phyloP scores from a whole-genome alignment of 1,140 invertebrate genomes.

The Agrilus planipennis region DNA sequence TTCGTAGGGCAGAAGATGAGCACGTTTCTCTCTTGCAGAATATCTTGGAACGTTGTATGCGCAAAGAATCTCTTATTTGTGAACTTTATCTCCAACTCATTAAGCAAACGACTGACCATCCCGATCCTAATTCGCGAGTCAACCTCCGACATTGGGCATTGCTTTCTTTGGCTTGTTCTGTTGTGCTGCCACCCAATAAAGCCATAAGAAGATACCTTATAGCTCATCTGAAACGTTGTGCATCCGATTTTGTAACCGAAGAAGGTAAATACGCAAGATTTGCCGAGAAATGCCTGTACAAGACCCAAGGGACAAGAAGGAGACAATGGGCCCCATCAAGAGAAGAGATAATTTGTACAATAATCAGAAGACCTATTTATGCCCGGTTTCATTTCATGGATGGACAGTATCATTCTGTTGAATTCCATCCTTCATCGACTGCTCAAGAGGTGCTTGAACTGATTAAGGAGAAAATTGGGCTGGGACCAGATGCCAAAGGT shows the following conservation, averaged over 20 bases:
- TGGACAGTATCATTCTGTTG: slow-evolving; percentile 86
- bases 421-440: slow-evolving; percentile 89
- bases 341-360: slow-evolving; percentile 87
- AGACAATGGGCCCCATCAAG: slow-evolving; percentile 86
- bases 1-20: slow-evolving; percentile 63
- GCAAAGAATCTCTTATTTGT: slow-evolving; percentile 74
- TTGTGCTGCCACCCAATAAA: slow-evolving; percentile 74
- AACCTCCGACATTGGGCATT: slow-evolving; percentile 88
- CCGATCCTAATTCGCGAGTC: slow-evolving; percentile 79
- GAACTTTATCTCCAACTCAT: slow-evolving; percentile 90
- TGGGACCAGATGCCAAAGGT: slow-evolving; percentile 69
- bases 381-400: slow-evolving; percentile 88
- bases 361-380: slow-evolving; percentile 80
- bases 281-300: slow-evolving; percentile 79
- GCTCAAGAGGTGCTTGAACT: slow-evolving; percentile 82
- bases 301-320: slow-evolving; percentile 74
- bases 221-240: slow-evolving; percentile 77
- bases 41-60: slow-evolving; percentile 81
- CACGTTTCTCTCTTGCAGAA: slow-evolving; percentile 78
- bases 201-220: slow-evolving; percentile 79
- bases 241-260: slow-evolving; percentile 79
- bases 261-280: slow-evolving; percentile 91
- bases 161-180: slow-evolving; percentile 76
- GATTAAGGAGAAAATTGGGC: slow-evolving; percentile 84
- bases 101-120: slow-evolving; percentile 83